Conservation (phyloP, 2,113 vertebrate genomes). For the Petromus typicus region DNA sequence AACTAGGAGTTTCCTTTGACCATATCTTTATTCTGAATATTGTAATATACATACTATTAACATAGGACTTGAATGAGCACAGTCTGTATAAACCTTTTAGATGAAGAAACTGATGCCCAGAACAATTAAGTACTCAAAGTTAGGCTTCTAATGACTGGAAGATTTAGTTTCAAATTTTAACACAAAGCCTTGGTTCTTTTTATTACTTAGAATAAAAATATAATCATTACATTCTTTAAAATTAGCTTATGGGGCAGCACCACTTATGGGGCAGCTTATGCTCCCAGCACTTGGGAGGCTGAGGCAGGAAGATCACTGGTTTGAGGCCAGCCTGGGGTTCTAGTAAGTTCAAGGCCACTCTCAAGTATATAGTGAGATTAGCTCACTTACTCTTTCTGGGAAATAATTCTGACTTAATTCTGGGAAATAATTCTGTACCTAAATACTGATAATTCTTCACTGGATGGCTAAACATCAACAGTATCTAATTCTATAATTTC, state of each 20-base stretch:
- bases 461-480: not conserved
- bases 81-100: not conserved
- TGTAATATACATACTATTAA: not conserved
- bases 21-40: not conserved
- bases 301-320: not conserved
- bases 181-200: not conserved
- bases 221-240: not conserved
- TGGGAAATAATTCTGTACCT: not conserved
- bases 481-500: not conserved
- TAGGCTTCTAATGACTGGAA: not conserved
- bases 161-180: not conserved
- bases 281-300: not conserved
- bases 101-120: slow-evolving; percentile 30
- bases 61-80: not conserved
- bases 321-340: not conserved
- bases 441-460: not conserved
- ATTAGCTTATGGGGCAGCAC: not conserved
- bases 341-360: not conserved
- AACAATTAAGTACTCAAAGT: not conserved
- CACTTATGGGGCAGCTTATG: too few species aligned
- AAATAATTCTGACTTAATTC: not conserved
- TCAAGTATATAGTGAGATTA: not conserved
- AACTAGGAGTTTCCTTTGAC: not conserved
- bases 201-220: slow-evolving; percentile 23
- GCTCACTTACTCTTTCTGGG: not conserved